These are phyloP conservation scores for Xestia sexstrigata DNA, from an alignment of 2,888 invertebrate species.

Conservation along the genomic window DNA sequence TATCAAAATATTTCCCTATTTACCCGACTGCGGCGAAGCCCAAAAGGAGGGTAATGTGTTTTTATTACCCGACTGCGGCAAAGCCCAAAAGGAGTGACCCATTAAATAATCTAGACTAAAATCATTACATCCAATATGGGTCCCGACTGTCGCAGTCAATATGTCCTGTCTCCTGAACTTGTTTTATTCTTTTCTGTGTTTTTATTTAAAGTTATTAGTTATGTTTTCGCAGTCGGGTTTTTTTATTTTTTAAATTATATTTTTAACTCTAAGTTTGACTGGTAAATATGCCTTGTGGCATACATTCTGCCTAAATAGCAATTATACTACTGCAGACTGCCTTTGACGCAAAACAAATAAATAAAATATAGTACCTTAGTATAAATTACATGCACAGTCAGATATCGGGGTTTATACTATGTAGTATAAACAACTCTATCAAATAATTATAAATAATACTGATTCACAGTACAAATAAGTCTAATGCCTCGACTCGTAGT, in stretches of 20 bases:
- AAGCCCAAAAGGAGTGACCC: too few species aligned
- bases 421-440: background rate
- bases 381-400: background rate
- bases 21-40: too few species aligned
- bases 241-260: too few species aligned
- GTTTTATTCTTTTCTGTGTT: too few species aligned
- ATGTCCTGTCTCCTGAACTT: too few species aligned
- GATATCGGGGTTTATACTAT: background rate
- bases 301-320: background rate
- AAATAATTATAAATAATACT: background rate
- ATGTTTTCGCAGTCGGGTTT: too few species aligned
- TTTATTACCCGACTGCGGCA: too few species aligned
- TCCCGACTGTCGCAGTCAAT: too few species aligned
- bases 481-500: constrained; percentile 37
- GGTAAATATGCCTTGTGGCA: background rate
- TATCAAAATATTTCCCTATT: background rate
- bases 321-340: background rate
- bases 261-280: background rate
- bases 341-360: background rate
- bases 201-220: too few species aligned
- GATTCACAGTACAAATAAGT: constrained; percentile 22
- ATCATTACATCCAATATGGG: too few species aligned
- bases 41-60: too few species aligned
- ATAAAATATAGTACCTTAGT: background rate
- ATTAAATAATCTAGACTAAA: too few species aligned